Evolutionary conservation across 2,797 vertebrate species (phyloP).

Genomic region (Tachyglossus aculeatus): DNA sequence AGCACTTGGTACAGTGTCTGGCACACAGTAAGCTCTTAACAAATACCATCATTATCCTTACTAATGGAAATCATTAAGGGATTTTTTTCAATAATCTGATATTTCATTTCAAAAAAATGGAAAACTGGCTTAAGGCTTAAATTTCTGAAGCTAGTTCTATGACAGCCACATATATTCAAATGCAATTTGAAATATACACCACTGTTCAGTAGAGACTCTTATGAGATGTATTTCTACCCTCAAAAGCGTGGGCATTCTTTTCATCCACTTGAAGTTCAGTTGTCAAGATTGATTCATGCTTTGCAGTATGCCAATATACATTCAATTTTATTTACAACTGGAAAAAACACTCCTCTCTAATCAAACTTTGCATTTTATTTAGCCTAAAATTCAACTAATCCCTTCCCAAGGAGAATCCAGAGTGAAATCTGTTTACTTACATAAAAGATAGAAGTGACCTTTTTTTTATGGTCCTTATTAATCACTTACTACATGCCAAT

Average conservation of each 20-base stretch:
- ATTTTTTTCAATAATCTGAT: conserved; percentile 14
- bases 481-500: too few relatives aligned
- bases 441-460: not conserved
- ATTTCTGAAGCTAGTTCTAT: conserved; percentile 6
- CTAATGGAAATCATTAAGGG: conserved; percentile 24
- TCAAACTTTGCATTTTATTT: conserved; percentile 1
- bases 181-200: not conserved
- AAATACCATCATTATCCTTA: too few relatives aligned
- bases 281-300: not conserved
- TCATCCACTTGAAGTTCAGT: not conserved
- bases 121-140: not conserved
- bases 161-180: not conserved
- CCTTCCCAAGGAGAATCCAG: not conserved
- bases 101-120: conserved; percentile 21
- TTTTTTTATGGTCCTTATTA: too few relatives aligned
- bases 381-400: not conserved
- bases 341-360: not conserved
- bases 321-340: not conserved
- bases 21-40: too few relatives aligned
- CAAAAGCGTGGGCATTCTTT: not conserved
- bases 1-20: too few relatives aligned
- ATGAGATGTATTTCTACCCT: not conserved
- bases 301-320: not conserved
- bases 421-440: conserved; percentile 19
- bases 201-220: not conserved